Conservation (phyloP, 2,113 vertebrate species). For the Spheniscus mendiculus region DNA sequence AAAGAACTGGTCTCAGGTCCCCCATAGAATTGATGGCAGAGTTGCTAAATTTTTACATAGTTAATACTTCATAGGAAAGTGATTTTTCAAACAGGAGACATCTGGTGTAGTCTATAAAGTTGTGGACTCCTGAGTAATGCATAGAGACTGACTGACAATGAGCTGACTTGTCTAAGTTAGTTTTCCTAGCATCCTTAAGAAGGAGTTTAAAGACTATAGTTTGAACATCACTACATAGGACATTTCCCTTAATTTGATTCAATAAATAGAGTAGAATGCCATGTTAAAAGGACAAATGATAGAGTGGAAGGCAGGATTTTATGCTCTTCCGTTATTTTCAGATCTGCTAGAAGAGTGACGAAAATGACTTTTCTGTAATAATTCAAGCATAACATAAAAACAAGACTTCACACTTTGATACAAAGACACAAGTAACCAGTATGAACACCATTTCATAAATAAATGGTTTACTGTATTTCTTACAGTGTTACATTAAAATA, state of each 20-base stretch:
- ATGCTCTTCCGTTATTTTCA: neutral
- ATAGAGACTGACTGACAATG: rapidly evolving
- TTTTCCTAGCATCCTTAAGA: neutral
- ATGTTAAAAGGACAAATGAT: neutral
- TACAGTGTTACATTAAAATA: neutral
- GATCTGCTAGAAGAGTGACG: neutral
- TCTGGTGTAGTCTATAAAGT: neutral
- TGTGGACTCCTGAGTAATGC: neutral
- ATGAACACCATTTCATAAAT: neutral
- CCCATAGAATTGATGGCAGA: neutral
- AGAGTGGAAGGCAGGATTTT: neutral
- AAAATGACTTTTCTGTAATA: neutral
- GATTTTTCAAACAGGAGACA: neutral
- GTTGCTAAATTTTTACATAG: neutral
- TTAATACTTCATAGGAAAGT: neutral
- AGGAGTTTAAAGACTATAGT: neutral
- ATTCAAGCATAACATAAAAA: neutral
- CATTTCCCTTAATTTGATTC: neutral
- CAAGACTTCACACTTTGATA: neutral
- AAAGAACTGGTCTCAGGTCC: neutral
- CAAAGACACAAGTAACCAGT: neutral
- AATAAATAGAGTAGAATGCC: neutral
- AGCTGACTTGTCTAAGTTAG: neutral
- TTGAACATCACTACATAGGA: neutral
- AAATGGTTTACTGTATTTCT: neutral